Evolutionary conservation across 2,797 vertebrate genomes (phyloP), one percentile per base, ranked within the genome.

Genomic region (Microctenopoma stevenorrisi): DNA sequence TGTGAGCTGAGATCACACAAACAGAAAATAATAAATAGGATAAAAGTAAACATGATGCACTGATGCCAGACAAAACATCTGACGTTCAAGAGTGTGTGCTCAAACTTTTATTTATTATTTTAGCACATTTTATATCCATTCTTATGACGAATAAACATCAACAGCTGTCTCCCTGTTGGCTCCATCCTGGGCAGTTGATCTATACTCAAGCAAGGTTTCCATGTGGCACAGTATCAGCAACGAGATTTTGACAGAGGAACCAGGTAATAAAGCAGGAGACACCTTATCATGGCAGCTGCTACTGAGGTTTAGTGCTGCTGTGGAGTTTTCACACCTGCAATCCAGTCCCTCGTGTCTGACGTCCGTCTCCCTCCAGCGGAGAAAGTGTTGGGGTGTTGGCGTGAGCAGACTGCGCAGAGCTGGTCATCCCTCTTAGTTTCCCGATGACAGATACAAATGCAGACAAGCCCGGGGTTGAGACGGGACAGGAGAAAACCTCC

Each of bases 381-480:
- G 69, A 57, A 81, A 63, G 59, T 33, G 68, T 69, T 44, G 40
- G 48, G 14, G 62, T 46, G 76, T 70, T 16, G 30, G 38, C 46
- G 74, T 65, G 85, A 72, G 51, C 37, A 48, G 37, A 49, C 56
- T 18, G 63, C 12, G 55, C 42, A 18, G 40, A 62, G 54, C 2
- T 5, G 76, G 73, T 87, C 84, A 86, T 89, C 66, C 59, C 77
- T 89, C 82, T 85, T 76, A 68, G 70, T 84, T 84, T 76, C 60
- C 64, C 25, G 53, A 64, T 73, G 86, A 88, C 82, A 83, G 82
- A 87, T 85, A 80, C 78, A 81, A 76, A 85, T 80, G 78, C 82
- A 83, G 87, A 89, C 76, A 79, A 88, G 76, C 79, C 85, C 10
- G 54, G 52, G 83, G 89, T 84, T 76, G 64, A 82, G 83, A 85